Percentiles rank a stretch among this genome's conserved stretches.
These are phyloP conservation scores for Tenebrosternarchus preto DNA, from an alignment of 2,113 vertebrate species.

Conservation along the genomic window DNA sequence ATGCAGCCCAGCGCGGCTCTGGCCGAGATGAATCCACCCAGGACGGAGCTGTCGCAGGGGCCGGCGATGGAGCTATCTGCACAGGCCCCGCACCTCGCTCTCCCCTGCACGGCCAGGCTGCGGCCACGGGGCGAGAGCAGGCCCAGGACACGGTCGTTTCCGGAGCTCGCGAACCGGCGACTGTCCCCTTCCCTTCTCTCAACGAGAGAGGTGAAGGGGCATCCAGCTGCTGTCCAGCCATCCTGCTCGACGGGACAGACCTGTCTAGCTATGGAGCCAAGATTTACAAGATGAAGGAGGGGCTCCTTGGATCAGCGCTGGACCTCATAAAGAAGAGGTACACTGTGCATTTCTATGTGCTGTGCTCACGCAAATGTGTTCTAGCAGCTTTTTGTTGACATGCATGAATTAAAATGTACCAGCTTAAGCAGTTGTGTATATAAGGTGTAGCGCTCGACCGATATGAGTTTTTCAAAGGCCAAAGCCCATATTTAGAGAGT, in stretches of 20 bases:
- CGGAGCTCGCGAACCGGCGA: slow-evolving; percentile 44
- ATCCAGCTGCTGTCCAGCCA: slow-evolving; percentile 85
- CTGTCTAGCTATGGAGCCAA: slow-evolving; percentile 86
- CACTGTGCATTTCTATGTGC: slow-evolving; percentile 39
- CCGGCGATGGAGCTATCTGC: slow-evolving; percentile 65
- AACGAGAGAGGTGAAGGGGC: slow-evolving; percentile 71
- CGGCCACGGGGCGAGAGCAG: slow-evolving; percentile 18
- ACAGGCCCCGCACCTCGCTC: slow-evolving; percentile 80
- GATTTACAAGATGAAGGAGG: slow-evolving; percentile 89
- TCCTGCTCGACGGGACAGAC: slow-evolving; percentile 83
- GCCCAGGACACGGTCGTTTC: background rate
- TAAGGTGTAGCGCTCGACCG: too few species aligned
- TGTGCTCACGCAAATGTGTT: background rate
- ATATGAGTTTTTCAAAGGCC: too few species aligned
- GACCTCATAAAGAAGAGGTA: slow-evolving; percentile 93
- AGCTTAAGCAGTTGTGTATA: background rate
- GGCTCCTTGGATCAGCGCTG: slow-evolving; percentile 84
- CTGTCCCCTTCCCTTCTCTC: slow-evolving; percentile 66
- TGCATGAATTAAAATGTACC: background rate
- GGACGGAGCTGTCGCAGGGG: background rate
- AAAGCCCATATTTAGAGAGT: too few species aligned
- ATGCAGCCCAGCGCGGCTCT: slow-evolving; percentile 3
- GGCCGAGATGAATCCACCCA: background rate
- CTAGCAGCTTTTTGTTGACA: background rate
- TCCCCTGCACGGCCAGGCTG: slow-evolving; percentile 68